Conservation (phyloP, 2,888 invertebrate genomes). For the Dolichomitus sp. region DNA sequence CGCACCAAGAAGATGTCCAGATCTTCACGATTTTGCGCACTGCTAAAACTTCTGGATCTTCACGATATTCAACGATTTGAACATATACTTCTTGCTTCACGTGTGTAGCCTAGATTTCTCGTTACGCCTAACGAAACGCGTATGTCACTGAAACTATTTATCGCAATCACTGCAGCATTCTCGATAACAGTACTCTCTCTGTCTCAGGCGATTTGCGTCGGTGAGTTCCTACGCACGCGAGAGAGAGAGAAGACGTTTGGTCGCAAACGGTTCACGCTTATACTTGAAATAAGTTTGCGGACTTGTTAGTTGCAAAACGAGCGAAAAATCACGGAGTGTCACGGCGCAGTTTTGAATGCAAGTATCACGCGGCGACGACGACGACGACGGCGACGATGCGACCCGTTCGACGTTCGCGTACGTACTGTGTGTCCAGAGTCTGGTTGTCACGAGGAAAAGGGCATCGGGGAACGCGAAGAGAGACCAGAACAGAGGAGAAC, state of each 20-base stretch:
- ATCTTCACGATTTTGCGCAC: neutral
- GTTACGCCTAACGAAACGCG: conserved; percentile 14
- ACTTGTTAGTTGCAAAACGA: conserved; percentile 1
- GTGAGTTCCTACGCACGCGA: neutral
- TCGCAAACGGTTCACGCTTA: neutral
- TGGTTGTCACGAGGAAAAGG: conserved; percentile 83
- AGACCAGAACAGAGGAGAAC: conserved; percentile 38
- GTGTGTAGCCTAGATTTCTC: neutral
- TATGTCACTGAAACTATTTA: conserved; percentile 26
- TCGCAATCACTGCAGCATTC: conserved; percentile 30
- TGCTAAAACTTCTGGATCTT: neutral
- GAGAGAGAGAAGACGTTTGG: neutral
- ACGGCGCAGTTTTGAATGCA: neutral
- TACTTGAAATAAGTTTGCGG: neutral
- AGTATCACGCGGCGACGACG: conserved; percentile 36
- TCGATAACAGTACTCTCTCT: conserved; percentile 18
- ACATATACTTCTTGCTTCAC: conserved; percentile 1
- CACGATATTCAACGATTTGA: neutral
- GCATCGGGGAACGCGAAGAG: conserved; percentile 71
- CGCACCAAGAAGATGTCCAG: neutral
- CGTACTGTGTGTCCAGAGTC: conserved; percentile 78
- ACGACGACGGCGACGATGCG: conserved; percentile 73
- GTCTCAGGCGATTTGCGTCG: conserved; percentile 22
- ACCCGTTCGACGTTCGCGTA: conserved; percentile 81
- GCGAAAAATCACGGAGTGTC: neutral